Evolutionary conservation across 2,113 vertebrate genomes (phyloP).

Genomic region (Proterorhinus semilunaris): DNA sequence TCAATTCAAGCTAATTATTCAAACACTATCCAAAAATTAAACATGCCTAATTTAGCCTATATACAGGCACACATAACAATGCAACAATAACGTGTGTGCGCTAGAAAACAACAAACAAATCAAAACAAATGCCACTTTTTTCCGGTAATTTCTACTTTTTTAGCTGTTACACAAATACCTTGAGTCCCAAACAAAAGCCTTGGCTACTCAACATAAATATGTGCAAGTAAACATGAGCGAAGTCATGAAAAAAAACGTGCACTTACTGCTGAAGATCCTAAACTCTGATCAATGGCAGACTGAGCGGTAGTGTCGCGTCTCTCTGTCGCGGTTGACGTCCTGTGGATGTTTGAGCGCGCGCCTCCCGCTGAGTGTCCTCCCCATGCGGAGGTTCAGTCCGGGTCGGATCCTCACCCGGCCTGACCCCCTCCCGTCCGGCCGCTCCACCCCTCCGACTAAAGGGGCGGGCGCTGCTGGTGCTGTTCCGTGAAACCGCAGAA

Average conservation of each 20-base stretch:
- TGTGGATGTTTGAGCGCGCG: constrained; percentile 35
- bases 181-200: no score
- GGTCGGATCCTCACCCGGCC: constrained; percentile 52
- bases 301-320: not conserved
- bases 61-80: no score
- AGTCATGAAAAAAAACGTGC: not conserved
- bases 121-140: no score
- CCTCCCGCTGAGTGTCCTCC: constrained; percentile 25
- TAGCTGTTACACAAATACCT: no score
- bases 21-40: no score
- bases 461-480: not conserved
- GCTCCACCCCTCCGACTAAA: not conserved
- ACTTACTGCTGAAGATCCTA: not conserved
- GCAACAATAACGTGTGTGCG: no score
- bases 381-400: constrained; percentile 44
- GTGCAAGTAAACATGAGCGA: no score
- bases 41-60: no score
- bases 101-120: no score
- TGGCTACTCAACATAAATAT: no score
- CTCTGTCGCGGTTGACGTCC: not conserved
- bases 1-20: no score
- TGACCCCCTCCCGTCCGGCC: constrained; percentile 30
- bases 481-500: constrained; percentile 12
- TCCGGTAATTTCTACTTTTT: no score
- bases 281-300: not conserved